Conservation (phyloP, 2,797 vertebrate genomes). For the Limosa lapponica region DNA sequence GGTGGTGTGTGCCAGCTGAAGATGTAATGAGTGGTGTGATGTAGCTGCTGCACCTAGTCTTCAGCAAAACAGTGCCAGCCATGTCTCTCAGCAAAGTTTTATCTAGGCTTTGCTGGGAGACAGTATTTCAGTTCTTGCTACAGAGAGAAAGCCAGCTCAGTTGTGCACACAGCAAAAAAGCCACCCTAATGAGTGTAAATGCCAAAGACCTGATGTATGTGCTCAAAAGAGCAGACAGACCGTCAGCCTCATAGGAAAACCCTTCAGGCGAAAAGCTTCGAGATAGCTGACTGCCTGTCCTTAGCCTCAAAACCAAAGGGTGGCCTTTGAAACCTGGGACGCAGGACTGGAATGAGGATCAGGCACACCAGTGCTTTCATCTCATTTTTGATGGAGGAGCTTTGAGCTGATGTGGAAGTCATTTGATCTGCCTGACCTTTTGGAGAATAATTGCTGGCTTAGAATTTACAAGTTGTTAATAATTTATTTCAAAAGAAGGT, state of each 20-base stretch:
- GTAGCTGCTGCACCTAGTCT: background rate
- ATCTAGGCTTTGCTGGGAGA: background rate
- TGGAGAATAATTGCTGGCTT: constrained; percentile 38
- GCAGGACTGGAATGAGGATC: background rate
- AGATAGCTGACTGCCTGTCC: background rate
- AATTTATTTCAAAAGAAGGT: constrained; percentile 32
- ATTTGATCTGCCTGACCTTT: constrained; percentile 63
- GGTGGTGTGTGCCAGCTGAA: background rate
- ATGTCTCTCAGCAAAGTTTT: background rate
- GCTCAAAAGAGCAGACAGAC: background rate
- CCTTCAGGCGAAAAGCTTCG: background rate
- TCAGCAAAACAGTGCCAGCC: background rate
- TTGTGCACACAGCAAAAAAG: background rate
- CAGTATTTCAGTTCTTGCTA: background rate
- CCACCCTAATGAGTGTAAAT: background rate
- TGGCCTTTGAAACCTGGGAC: constrained; percentile 21
- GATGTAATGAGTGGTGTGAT: background rate
- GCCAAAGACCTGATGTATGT: background rate
- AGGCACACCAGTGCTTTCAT: background rate
- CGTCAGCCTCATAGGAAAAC: background rate
- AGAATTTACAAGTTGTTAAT: constrained; percentile 22
- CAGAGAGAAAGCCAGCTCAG: background rate
- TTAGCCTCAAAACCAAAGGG: background rate
- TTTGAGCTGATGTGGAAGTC: constrained; percentile 34
- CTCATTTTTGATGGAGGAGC: constrained; percentile 24